Percentiles rank a stretch among this genome's conserved stretches.
These are phyloP conservation scores for Mycogona germanica DNA, from an alignment of 2,888 invertebrate species.

Conservation along the genomic window DNA sequence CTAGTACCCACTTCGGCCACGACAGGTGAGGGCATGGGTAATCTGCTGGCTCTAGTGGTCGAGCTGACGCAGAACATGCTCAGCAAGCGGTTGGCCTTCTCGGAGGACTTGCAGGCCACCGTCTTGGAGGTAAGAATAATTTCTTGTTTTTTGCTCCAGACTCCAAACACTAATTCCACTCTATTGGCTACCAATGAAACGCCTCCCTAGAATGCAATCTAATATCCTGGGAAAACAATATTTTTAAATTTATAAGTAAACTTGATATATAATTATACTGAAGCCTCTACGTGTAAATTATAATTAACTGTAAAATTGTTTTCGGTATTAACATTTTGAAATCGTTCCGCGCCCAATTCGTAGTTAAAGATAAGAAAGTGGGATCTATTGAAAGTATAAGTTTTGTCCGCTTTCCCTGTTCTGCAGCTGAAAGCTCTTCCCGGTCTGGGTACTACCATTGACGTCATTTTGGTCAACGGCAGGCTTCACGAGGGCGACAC, in stretches of 20 bases:
- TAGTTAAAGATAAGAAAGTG: neutral
- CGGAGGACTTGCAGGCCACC: slow-evolving; percentile 68
- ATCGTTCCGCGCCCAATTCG: neutral
- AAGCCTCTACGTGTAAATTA: no score
- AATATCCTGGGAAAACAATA: no score
- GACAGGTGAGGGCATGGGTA: slow-evolving; percentile 98
- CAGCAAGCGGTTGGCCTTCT: slow-evolving; percentile 78
- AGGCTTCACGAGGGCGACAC: slow-evolving; percentile 86
- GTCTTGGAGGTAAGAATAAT: slow-evolving; percentile 34
- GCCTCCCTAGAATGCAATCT: no score
- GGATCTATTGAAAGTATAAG: neutral
- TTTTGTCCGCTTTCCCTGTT: neutral
- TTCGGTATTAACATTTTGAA: no score
- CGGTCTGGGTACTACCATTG: slow-evolving; percentile 95
- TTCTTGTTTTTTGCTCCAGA: no score
- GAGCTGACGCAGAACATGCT: slow-evolving; percentile 82
- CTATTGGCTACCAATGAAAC: no score
- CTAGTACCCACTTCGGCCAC: slow-evolving; percentile 96
- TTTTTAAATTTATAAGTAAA: neutral
- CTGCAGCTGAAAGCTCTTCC: slow-evolving; percentile 78
- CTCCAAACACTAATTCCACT: no score
- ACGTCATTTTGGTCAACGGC: slow-evolving; percentile 96
- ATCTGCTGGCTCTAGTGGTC: slow-evolving; percentile 83
- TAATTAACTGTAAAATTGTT: no score
- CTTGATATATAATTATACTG: neutral